Evolutionary conservation across 2,797 vertebrate species (phyloP), one percentile per base, ranked within the genome.

Genomic region (Anas acuta): DNA sequence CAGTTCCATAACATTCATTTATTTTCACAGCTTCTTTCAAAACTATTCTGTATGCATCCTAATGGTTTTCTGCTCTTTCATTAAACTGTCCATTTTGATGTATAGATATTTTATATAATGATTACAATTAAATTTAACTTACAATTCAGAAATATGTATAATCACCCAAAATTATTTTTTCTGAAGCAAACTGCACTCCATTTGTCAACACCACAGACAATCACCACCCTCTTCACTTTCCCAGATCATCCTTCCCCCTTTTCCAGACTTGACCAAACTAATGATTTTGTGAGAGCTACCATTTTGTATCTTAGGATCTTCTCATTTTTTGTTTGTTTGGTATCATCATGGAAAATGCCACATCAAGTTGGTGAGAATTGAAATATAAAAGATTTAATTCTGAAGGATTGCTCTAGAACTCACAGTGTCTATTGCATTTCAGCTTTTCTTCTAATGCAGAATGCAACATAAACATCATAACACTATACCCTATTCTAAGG

Each of bases 251-350:
- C 9, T 70, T 79, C 6, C 4, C 10, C 2, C 12, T 67, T 53
- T 70, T 60, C n/a, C 20, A 61, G 32, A 47, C 7, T 32, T 57
- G 14, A 30, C 5, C 3, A 74, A 95, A 87, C 7, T 19, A 54
- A 45, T 20, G 8, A 12, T 12, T 60, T 74, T 54, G 8, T 0
- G 0, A 61, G 17, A 74, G 3, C 11, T 78, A 30, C 20, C 7
- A 18, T 5, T 43, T 87, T 75, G 5, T 9, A 2, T 51, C 17
- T 79, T 70, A 51, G 14, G 1, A 7, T 65, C 69, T 28, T 84
- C 16, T 35, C 3, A 17, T 53, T 61, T 17, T 30, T 32, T 54
- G 15, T 30, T 65, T 62, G 2, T 21, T 72, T 57, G 4, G 10
- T 70, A 1, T 56, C 26, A 58, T 35, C n/a, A 85, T 76, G 18